Evolutionary conservation across 2,113 vertebrate species (phyloP), one percentile per base, ranked within the genome.

Genomic region (Percopsis transmontana): DNA sequence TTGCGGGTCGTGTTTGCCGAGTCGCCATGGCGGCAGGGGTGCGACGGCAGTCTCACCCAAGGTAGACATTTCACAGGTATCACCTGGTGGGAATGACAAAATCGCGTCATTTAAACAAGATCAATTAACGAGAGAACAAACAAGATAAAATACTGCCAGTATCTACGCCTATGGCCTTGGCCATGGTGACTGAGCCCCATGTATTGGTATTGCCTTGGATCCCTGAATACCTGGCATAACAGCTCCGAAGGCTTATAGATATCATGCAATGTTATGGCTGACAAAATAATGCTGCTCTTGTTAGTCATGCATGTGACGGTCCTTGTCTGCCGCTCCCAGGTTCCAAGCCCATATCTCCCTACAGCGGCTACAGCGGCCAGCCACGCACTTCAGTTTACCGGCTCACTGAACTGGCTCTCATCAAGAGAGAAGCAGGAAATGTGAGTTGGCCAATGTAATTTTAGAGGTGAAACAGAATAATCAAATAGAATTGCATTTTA

Each of bases 391-490:
- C 94, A 0, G 94, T 98, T 33, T 98, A 97, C 89, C 97, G 98
- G 91, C 97, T 97, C 76, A 99, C 97, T 0, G 97, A 99, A 87
- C 93, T 99, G 85, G 93, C 97, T 2, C 80, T 97, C 76, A 97
- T 99, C 91, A 94, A 91, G 81, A 96, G 96, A 82, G 89, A 87
- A 11, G 56, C 70, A n/a, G 92, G 92, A 59, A 94, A 93, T 62
- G 87, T 92, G 72, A 92, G 90, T 91, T 24, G 2, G 2, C 57
- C 60, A 41, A 4, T 1, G 5, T 18, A 0, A 23, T n/a, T 39
- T 2, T 24, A 44, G 10, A 12, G 23, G 9, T 55, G 59, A 57
- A 13, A 58, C 21, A 45, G 39, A 41, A 41, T 27, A n/a, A n/a
- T n/a, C n/a, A n/a, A n/a, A n/a, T n/a, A n/a, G n/a, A n/a, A n/a